Evolutionary conservation across 2,888 invertebrate genomes (phyloP).

Genomic region (Plagiodera versicolora): DNA sequence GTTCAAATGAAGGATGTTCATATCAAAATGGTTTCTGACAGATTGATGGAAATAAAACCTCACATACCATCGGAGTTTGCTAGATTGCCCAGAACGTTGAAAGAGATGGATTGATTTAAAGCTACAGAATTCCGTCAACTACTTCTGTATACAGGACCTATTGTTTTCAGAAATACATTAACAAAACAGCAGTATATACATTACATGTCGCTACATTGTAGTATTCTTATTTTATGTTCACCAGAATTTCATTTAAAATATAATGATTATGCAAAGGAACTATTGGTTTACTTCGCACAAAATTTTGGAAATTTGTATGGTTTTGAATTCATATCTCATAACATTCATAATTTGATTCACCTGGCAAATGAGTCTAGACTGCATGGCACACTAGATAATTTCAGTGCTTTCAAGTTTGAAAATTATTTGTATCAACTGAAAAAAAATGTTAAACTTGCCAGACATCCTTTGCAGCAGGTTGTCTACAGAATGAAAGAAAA

Average conservation of each 20-base stretch:
- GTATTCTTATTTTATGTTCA: conserved; percentile 12
- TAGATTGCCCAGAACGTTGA: conserved; percentile 13
- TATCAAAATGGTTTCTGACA: conserved; percentile 9
- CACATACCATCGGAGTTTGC: conserved; percentile 10
- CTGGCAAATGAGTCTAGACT: conserved; percentile 10
- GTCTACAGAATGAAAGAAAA: conserved; percentile 14
- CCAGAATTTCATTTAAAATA: conserved; percentile 11
- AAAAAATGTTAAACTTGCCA: conserved; percentile 15
- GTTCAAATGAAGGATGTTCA: conserved; percentile 10
- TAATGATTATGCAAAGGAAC: conserved; percentile 16
- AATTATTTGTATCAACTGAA: conserved; percentile 16
- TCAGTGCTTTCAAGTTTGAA: conserved; percentile 13
- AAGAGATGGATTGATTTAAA: conserved; percentile 13
- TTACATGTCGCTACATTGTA: conserved; percentile 10
- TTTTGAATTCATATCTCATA: conserved; percentile 12
- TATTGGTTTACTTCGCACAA: conserved; percentile 13
- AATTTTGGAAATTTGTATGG: conserved; percentile 12
- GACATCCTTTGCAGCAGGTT: conserved; percentile 15
- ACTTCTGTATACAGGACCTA: conserved; percentile 11
- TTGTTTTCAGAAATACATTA: conserved; percentile 15
- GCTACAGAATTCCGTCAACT: conserved; percentile 13
- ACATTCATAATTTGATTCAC: conserved; percentile 15
- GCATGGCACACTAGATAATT: conserved; percentile 5
- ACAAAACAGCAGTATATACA: conserved; percentile 9
- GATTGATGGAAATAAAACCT: conserved; percentile 4